These are phyloP conservation scores for Grus americana DNA, from an alignment of 2,113 vertebrate genomes.

Conservation along the genomic window DNA sequence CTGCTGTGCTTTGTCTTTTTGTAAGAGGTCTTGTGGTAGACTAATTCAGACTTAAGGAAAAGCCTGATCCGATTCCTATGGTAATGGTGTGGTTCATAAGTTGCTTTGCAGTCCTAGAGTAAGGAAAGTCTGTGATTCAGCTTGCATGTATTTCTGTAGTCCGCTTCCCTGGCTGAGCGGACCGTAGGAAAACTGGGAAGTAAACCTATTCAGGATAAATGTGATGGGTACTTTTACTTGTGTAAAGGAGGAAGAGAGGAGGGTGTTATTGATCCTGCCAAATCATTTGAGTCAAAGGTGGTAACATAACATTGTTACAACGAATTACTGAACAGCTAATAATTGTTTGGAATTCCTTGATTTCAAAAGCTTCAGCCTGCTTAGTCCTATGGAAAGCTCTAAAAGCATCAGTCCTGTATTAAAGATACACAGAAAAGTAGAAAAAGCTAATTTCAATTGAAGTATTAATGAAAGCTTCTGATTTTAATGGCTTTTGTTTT, in stretches of 20 bases:
- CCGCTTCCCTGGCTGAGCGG: not conserved
- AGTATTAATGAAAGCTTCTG: not conserved
- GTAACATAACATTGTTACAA: rapidly evolving
- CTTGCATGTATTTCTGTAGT: not conserved
- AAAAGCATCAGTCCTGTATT: not conserved
- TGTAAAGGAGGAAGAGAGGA: not conserved
- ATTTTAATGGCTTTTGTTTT: not conserved
- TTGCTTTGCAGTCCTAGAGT: not conserved
- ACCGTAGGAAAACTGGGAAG: not conserved
- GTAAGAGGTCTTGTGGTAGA: not conserved
- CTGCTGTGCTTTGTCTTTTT: not conserved
- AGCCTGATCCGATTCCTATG: not conserved
- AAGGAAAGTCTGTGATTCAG: not conserved
- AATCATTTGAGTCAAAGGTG: not conserved
- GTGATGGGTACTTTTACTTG: not conserved
- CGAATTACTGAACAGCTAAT: not conserved
- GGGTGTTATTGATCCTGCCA: not conserved
- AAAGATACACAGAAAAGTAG: not conserved
- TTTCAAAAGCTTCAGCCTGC: not conserved
- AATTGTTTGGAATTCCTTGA: not conserved
- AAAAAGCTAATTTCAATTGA: not conserved
- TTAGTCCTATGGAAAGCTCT: not conserved
- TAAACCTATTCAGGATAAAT: not conserved
- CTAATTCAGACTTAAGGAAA: not conserved
- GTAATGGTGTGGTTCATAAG: not conserved